Percentiles rank a stretch among this genome's conserved stretches.
phyloP scores from a whole-genome alignment of 2,113 vertebrate genomes.

The Ammospiza nelsoni region DNA sequence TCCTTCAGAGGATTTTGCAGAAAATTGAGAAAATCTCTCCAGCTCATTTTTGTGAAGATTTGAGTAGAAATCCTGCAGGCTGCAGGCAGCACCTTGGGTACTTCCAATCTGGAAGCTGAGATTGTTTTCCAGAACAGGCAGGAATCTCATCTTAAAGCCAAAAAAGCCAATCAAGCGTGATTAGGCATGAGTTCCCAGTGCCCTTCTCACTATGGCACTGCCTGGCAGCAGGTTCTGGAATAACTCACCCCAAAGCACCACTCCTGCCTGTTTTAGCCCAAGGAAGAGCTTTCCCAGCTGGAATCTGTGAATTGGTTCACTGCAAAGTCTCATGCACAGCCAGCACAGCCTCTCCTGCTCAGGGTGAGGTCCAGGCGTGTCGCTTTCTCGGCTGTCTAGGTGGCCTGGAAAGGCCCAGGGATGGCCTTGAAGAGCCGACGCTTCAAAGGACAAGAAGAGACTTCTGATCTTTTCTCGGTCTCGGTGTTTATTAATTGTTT shows the following conservation, averaged over 20 bases:
- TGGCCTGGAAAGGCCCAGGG: too few species aligned
- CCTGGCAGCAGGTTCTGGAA: neutral
- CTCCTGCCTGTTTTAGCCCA: neutral
- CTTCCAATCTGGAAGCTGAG: neutral
- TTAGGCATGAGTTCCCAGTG: neutral
- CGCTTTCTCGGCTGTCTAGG: too few species aligned
- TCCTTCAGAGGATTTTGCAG: neutral
- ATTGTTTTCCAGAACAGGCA: neutral
- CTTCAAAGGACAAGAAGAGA: too few species aligned
- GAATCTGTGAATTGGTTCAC: rapidly evolving
- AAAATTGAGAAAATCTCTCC: neutral
- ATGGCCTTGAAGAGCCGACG: too few species aligned
- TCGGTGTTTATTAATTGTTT: too few species aligned
- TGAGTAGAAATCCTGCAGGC: neutral
- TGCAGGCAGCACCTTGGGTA: neutral
- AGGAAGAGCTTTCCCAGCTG: neutral
- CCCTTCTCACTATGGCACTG: neutral
- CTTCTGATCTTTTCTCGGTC: too few species aligned
- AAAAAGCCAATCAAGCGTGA: neutral
- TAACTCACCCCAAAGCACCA: neutral
- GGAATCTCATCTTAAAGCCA: neutral
- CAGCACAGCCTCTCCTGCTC: neutral
- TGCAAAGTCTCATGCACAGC: neutral
- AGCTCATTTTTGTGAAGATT: neutral
- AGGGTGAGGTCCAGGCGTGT: neutral